Evolutionary conservation across 1,140 invertebrate species (phyloP).

Genomic region (Heliothis subflexa): DNA sequence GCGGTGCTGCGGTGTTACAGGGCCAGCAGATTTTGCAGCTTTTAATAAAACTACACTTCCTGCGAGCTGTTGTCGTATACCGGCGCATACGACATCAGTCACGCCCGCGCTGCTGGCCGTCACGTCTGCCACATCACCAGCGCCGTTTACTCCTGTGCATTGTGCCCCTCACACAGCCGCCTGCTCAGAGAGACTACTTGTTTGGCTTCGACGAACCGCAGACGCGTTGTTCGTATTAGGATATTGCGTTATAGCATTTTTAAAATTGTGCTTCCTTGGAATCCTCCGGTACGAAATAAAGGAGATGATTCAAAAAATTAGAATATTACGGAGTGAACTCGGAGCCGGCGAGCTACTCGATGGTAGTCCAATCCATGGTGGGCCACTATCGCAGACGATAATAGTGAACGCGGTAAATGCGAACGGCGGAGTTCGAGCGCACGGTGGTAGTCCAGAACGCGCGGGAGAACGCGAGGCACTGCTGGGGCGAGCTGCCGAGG

Average conservation of each 20-base stretch:
- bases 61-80: conserved; percentile 86
- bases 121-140: conserved; percentile 88
- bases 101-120: conserved; percentile 88
- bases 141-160: conserved; percentile 75
- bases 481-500: conserved; percentile 82
- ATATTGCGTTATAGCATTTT: conserved; percentile 95
- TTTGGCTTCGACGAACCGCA: conserved; percentile 92
- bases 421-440: conserved; percentile 82
- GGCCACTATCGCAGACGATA: conserved; percentile 80
- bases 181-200: conserved; percentile 90
- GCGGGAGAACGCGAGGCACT: conserved; percentile 87
- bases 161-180: conserved; percentile 85
- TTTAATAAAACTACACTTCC: conserved; percentile 82
- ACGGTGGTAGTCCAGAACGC: conserved; percentile 78
- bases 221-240: conserved; percentile 94
- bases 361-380: conserved; percentile 81
- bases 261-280: conserved; percentile 95
- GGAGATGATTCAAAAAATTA: conserved; percentile 97
- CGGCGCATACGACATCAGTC: conserved; percentile 75
- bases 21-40: conserved; percentile 88
- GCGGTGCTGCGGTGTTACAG: conserved; percentile 92
- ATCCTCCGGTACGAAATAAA: conserved; percentile 94
- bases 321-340: conserved; percentile 87
- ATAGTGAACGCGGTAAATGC: conserved; percentile 83
- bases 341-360: conserved; percentile 81